phyloP scores from a whole-genome alignment of 2,797 vertebrate species.

The Podarcis siculus region DNA sequence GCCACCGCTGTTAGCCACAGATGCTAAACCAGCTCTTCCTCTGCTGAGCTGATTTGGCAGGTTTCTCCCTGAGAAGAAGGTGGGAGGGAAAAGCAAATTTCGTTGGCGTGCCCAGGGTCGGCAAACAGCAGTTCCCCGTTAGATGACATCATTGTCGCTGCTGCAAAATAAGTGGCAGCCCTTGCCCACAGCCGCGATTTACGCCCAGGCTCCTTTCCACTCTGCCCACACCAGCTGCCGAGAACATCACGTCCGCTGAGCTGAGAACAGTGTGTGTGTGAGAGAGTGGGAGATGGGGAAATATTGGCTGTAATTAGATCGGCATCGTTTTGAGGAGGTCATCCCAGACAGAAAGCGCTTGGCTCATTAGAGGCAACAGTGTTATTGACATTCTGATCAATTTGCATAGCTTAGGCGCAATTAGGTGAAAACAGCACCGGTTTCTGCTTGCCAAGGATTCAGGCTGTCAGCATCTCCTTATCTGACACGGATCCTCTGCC shows the following conservation, averaged over 20 bases:
- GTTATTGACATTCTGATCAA: constrained; percentile 42
- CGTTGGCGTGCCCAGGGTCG: too few relatives aligned
- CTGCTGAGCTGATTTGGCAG: too few relatives aligned
- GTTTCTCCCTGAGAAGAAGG: too few relatives aligned
- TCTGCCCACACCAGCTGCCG: background rate
- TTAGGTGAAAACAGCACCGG: constrained; percentile 37
- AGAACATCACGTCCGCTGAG: background rate
- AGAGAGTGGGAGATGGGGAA: background rate
- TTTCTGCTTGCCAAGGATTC: background rate
- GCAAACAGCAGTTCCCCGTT: too few relatives aligned
- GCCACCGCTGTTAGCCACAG: too few relatives aligned
- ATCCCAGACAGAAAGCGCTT: constrained; percentile 15
- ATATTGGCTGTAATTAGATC: constrained; percentile 28
- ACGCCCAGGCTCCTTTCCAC: background rate
- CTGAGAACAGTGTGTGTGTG: background rate
- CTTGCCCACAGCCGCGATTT: too few relatives aligned
- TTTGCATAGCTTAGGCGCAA: constrained; percentile 64
- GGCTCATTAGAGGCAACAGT: constrained; percentile 50
- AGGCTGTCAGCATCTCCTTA: background rate
- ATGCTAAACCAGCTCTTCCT: too few relatives aligned
- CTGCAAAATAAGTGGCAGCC: too few relatives aligned
- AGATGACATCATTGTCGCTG: too few relatives aligned
- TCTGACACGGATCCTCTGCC: background rate
- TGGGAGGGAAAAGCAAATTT: too few relatives aligned
- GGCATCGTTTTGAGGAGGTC: constrained; percentile 9